These are phyloP conservation scores for Trichoplusia ni DNA, from an alignment of 1,140 invertebrate genomes.

Conservation along the genomic window DNA sequence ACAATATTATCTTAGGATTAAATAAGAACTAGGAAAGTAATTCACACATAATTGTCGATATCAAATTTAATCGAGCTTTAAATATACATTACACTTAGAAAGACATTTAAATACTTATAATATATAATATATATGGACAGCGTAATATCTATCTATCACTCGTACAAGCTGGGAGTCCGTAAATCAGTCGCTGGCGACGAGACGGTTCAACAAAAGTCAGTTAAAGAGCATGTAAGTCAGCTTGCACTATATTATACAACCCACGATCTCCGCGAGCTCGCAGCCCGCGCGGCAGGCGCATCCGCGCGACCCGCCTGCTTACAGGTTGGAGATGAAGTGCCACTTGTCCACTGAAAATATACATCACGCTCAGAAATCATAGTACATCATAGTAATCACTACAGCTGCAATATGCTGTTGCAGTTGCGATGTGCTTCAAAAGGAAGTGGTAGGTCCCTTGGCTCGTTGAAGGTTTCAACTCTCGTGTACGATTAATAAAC, in stretches of 20 bases:
- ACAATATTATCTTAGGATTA: too few relatives aligned
- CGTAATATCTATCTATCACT: background rate
- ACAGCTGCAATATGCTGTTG: too few relatives aligned
- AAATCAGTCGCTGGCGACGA: too few relatives aligned
- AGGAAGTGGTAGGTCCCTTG: too few relatives aligned
- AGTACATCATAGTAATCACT: too few relatives aligned
- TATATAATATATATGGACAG: background rate
- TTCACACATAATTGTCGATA: too few relatives aligned
- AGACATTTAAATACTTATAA: background rate
- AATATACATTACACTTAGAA: background rate
- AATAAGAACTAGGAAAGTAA: too few relatives aligned
- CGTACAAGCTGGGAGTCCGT: background rate
- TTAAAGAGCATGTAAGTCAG: background rate
- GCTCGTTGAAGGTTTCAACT: too few relatives aligned
- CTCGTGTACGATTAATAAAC: too few relatives aligned
- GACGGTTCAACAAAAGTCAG: too few relatives aligned
- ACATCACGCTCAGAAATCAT: too few relatives aligned
- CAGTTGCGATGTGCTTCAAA: too few relatives aligned
- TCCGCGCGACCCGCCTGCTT: background rate
- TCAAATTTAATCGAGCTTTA: slow-evolving; percentile 9
- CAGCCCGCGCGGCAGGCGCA: background rate
- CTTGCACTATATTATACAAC: background rate
- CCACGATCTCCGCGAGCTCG: background rate
- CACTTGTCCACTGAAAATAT: slow-evolving; percentile 63
- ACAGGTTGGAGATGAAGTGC: slow-evolving; percentile 63